These are phyloP conservation scores for Myiotriccus ornatus DNA, from an alignment of 2,797 vertebrate genomes.

Conservation along the genomic window DNA sequence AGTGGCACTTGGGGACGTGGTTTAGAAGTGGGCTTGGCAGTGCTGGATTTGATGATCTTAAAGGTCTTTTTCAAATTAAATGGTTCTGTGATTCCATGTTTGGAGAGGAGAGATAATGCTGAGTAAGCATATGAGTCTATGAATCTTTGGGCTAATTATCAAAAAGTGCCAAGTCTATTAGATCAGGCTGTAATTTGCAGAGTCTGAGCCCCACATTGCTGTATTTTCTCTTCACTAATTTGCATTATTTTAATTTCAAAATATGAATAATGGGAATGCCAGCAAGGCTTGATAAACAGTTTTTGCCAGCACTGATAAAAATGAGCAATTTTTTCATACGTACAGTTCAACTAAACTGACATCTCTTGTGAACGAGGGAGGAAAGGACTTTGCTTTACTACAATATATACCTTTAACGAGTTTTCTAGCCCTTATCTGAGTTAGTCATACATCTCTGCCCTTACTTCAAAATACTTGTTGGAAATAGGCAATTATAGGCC, in stretches of 20 bases:
- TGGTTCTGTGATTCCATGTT: accelerated
- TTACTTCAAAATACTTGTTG: not conserved
- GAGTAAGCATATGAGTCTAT: not conserved
- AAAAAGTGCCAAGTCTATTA: not conserved
- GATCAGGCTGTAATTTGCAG: not conserved
- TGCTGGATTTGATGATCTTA: accelerated
- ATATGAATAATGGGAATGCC: not conserved
- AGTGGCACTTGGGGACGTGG: not conserved
- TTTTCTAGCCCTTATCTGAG: constrained; percentile 24
- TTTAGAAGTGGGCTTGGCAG: not conserved
- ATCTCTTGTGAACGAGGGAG: not conserved
- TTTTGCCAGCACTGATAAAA: not conserved
- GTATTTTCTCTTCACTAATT: not conserved
- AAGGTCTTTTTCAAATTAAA: not conserved
- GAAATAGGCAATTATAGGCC: not conserved
- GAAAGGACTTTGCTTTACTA: not conserved
- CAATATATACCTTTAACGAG: not conserved
- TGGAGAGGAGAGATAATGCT: not conserved
- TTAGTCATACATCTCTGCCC: not conserved
- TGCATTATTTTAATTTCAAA: not conserved
- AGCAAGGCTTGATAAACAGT: not conserved
- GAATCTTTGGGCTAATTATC: not conserved
- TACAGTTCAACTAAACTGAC: not conserved
- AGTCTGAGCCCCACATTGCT: not conserved
- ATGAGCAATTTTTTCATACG: not conserved